Percentiles rank a stretch among this genome's conserved stretches.
These are phyloP conservation scores for Gallinago undulata DNA, from an alignment of 2,113 vertebrate genomes.

Conservation along the genomic window DNA sequence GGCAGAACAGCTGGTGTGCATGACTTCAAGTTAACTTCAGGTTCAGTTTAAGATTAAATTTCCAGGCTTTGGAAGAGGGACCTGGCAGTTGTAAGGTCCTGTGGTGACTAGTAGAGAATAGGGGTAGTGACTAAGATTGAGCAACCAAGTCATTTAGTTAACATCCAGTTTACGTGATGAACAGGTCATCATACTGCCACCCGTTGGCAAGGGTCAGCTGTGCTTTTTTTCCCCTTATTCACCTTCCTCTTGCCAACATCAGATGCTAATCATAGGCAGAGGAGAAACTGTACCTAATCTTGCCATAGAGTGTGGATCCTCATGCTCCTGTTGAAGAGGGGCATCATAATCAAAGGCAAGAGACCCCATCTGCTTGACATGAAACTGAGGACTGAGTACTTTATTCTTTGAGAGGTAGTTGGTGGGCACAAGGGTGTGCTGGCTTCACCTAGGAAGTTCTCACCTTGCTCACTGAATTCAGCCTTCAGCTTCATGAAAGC, in stretches of 20 bases:
- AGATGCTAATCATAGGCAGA: not conserved
- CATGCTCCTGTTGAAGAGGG: not conserved
- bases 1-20: not conserved
- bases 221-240: not conserved
- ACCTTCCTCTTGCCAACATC: not conserved
- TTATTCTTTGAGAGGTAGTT: not conserved
- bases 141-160: not conserved
- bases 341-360: not conserved
- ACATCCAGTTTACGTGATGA: not conserved
- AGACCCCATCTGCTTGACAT: not conserved
- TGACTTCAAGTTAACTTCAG: not conserved
- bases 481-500: not conserved
- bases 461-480: not conserved
- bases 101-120: not conserved
- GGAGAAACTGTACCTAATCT: not conserved
- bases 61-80: not conserved
- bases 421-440: accelerated
- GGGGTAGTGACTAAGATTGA: not conserved
- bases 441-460: not conserved
- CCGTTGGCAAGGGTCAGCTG: not conserved
- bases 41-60: not conserved
- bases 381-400: not conserved
- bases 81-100: not conserved
- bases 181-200: not conserved
- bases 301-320: not conserved